Evolutionary conservation across 2,888 invertebrate species (phyloP).

Genomic region (Amiota mariae): DNA sequence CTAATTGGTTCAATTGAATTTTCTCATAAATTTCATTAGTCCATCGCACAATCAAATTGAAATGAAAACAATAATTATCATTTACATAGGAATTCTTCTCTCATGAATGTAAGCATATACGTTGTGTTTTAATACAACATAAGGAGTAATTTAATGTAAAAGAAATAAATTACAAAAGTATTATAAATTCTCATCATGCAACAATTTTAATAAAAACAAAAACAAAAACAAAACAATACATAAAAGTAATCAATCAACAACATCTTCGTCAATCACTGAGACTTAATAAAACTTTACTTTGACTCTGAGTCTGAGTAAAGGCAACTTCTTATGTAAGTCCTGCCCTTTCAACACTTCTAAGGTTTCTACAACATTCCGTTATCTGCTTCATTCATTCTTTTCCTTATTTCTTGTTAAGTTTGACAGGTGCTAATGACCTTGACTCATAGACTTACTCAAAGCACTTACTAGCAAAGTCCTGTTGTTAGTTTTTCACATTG

Average conservation of each 20-base stretch:
- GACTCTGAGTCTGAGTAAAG: no score
- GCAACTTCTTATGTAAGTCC: conserved; percentile 1
- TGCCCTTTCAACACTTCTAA: conserved; percentile 24
- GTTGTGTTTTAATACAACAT: no score
- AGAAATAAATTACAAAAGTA: no score
- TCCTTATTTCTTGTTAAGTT: background rate
- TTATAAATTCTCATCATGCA: no score
- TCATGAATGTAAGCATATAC: no score
- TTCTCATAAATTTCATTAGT: conserved; percentile 17
- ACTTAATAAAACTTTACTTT: no score
- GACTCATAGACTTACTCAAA: conserved; percentile 5
- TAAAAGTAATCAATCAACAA: no score
- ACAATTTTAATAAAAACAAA: no score
- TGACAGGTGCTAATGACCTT: conserved; percentile 31
- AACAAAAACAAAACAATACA: no score
- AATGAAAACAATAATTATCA: conserved; percentile 4
- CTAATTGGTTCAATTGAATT: conserved; percentile 11
- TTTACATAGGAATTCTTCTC: background rate
- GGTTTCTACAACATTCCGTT: background rate
- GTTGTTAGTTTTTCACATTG: conserved; percentile 23
- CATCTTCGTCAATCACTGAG: no score
- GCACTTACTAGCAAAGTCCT: conserved; percentile 9
- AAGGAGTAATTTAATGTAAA: no score
- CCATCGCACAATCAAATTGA: conserved; percentile 20
- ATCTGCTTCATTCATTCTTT: background rate